A percentile compares a stretch with the other conserved stretches of the same genome.
Evolutionary conservation across 2,797 vertebrate genomes (phyloP).

Genomic region (Malurus leucopterus): DNA sequence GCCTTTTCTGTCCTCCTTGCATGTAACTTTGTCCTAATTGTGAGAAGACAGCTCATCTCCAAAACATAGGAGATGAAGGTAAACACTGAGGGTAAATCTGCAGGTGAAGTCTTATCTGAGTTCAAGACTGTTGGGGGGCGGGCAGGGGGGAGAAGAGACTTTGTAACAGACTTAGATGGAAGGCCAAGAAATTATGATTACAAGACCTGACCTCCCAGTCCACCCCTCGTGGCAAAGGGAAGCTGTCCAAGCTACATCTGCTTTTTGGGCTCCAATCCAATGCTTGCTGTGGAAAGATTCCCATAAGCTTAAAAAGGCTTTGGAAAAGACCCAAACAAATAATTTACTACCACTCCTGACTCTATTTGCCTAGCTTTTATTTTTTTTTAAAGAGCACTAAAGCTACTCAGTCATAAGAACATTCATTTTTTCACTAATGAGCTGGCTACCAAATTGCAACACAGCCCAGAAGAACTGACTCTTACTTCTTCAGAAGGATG

Average conservation of each 20-base stretch:
- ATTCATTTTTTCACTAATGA: neutral
- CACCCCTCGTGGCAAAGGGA: neutral
- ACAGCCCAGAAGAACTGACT: neutral
- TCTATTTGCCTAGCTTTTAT: neutral
- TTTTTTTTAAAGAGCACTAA: neutral
- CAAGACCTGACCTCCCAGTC: neutral
- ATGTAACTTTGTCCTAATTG: neutral
- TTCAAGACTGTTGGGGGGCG: neutral
- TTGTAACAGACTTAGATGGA: neutral
- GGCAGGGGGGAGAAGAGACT: neutral
- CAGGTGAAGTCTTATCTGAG: neutral
- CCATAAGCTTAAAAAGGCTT: slow-evolving; percentile 9
- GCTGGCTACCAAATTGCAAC: neutral
- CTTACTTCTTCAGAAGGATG: slow-evolving; percentile 79
- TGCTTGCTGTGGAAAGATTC: neutral
- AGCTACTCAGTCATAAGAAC: neutral
- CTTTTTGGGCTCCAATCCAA: slow-evolving; percentile 23
- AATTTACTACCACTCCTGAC: neutral
- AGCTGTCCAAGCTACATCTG: slow-evolving; percentile 1
- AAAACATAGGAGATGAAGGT: neutral
- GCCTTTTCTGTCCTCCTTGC: neutral
- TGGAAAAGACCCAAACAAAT: slow-evolving; percentile 1
- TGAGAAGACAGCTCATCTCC: neutral
- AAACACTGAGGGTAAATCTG: neutral
- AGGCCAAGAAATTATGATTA: neutral